Evolutionary conservation across 2,797 vertebrate genomes (phyloP).

Genomic region (Acropternis orthonyx): DNA sequence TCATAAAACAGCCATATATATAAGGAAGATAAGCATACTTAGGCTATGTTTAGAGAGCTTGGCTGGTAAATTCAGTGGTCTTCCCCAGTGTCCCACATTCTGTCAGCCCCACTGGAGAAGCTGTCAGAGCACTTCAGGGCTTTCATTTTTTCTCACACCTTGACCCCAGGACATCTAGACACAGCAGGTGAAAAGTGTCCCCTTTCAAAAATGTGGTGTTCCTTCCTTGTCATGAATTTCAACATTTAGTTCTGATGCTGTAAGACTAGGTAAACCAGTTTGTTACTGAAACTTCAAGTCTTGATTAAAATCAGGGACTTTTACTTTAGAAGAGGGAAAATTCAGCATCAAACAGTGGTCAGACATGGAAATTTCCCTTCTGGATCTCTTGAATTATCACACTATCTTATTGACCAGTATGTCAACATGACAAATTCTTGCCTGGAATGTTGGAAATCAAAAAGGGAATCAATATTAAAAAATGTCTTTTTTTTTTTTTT

Average conservation of each 20-base stretch:
- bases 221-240: neutral
- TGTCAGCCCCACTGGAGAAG: neutral
- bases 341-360: neutral
- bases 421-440: neutral
- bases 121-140: neutral
- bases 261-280: neutral
- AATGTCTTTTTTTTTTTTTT: neutral
- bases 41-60: neutral
- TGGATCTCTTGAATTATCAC: neutral
- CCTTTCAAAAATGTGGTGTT: neutral
- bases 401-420: neutral
- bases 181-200: neutral
- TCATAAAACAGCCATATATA: accelerated
- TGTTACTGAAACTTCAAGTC: neutral
- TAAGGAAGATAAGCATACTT: neutral
- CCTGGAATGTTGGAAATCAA: neutral
- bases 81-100: neutral
- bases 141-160: neutral
- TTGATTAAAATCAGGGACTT: neutral
- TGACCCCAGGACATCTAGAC: neutral
- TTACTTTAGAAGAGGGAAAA: neutral
- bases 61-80: neutral
- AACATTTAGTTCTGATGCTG: neutral
- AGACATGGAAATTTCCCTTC: neutral
- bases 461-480: neutral